Evolutionary conservation across 2,113 vertebrate species (phyloP), one percentile per base, ranked within the genome.

Genomic region (Scytalopus superciliaris): DNA sequence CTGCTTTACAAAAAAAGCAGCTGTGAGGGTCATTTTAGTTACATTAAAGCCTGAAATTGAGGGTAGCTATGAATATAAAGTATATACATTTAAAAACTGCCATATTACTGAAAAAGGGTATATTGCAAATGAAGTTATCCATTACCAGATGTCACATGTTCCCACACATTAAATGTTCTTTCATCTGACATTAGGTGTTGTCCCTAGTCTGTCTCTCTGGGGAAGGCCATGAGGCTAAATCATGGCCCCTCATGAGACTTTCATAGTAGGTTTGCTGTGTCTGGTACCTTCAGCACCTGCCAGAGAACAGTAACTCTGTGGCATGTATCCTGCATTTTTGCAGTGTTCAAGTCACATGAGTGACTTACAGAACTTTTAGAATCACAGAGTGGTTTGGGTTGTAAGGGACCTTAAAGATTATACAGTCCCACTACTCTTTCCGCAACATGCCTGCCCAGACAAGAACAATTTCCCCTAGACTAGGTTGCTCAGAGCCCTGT

Each of bases 131-230:
- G 25, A 96, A 89, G 59, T 57, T 69, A 82, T 63, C 92, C 60
- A 30, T 70, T 75, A 64, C 40, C 59, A 87, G 10, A 66, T 28
- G 44, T 42, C 77, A 84, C 30, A n/a, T n/a, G n/a, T 69, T 30
- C 55, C 42, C 23, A 28, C 42, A 7, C 0, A 14, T 27, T 24
- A 74, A 69, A 69, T 0, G 0, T 52, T 62, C 14, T 4, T 1
- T 30, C 21, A 30, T 35, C 45, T 83, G 76, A 30, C 5, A 47
- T 67, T 31, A 72, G 22, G 47, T 70, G 25, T 40, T 64, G 31
- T 44, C 4, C 10, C 16, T 57, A 7, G 1, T 57, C 63, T 79
- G 7, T 49, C 33, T 60, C 16, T 14, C 33, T 37, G 19, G 33
- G 35, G 17, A 68, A 57, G 18, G 18, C 35, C 35, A 42, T 17